Evolutionary conservation across 2,888 invertebrate genomes (phyloP), one percentile per base, ranked within the genome.

Genomic region (Pelosia muscerda): DNA sequence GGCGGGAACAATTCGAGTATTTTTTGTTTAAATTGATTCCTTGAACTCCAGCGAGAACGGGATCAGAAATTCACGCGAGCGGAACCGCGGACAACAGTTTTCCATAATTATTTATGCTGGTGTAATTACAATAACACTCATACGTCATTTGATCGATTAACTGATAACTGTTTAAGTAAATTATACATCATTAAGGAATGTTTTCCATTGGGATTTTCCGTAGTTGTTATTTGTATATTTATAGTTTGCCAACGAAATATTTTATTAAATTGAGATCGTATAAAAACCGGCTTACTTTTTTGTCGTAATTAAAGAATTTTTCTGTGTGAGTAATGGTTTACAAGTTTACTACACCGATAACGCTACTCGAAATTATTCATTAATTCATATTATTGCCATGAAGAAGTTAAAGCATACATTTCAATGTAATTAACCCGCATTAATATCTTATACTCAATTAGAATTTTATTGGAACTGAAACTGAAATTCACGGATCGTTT

Each of bases 181-280:
- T 81, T 84, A 82, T 69, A 72, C 63, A 70, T 79, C 76, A 78
- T 83, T 85, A 83, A 26, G 58, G 81, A 79, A 79, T 76, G 73
- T 81, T 84, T 85, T 82, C 79, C 77, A 82, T 63, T 81, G 83
- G 82, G 82, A 82, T 66, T 80, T 83, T 69, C 81, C 82, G 58
- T 49, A 63, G 28, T 63, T 71, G 63, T 69, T 66, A 26, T 61
- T 61, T n/a, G n/a, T 26, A 25, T 55, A 5, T 49, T 49, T n/a
- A 49, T n/a, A 49, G 8, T 49, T 19, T 49, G n/a, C n/a, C 2
- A 19, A n/a, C 2, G 9, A 9, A n/a, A 49, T 49, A 49, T n/a
- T n/a, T n/a, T n/a, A n/a, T n/a, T n/a, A 49, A 49, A 49, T 49
- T 9, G 5, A 42, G 19, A 19, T 19, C 5, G 6, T 42, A 6